phyloP scores from a whole-genome alignment of 2,113 vertebrate species.

The Dolichotis patagonum region DNA sequence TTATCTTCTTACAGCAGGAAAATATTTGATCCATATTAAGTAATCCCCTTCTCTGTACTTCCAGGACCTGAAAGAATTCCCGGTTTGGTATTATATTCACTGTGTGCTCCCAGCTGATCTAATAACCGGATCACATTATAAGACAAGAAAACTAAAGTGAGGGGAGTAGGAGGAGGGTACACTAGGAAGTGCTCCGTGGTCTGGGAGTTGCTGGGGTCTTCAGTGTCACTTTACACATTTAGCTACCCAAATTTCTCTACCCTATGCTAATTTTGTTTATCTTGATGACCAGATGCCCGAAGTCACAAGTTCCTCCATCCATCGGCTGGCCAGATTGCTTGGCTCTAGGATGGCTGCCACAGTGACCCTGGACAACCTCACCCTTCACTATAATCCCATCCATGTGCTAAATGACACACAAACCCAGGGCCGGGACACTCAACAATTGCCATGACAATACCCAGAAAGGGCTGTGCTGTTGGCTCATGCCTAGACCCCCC shows the following conservation, averaged over 20 bases:
- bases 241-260: neutral
- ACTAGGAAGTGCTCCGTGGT: neutral
- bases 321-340: neutral
- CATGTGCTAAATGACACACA: neutral
- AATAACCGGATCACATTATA: neutral
- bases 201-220: neutral
- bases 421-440: no score
- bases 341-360: neutral
- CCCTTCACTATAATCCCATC: neutral
- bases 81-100: neutral
- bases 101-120: neutral
- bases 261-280: neutral
- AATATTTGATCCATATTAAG: constrained; percentile 4
- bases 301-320: neutral
- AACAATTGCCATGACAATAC: neutral
- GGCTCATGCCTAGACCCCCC: neutral
- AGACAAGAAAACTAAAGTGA: neutral
- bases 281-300: neutral
- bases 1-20: constrained; percentile 48
- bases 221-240: neutral
- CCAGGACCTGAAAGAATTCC: neutral
- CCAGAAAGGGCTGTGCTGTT: neutral
- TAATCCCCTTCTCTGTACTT: no score
- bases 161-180: neutral
- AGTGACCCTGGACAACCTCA: neutral